These are phyloP conservation scores for Notechis scutatus DNA, from an alignment of 2,113 vertebrate species.

Conservation along the genomic window DNA sequence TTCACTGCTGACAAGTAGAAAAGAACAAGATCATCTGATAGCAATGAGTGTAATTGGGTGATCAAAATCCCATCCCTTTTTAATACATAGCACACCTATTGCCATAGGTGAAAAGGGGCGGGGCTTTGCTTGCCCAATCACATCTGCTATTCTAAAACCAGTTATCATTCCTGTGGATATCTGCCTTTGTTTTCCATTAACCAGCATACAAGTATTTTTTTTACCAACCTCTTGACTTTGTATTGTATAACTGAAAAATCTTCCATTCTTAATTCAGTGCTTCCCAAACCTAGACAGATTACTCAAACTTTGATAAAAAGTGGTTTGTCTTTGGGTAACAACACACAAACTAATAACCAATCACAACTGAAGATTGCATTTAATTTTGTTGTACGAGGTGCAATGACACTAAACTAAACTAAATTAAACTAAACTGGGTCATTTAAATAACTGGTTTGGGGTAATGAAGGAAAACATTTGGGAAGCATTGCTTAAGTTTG, in stretches of 20 bases:
- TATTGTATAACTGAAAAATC: slow-evolving; percentile 22
- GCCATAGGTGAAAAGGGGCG: background rate
- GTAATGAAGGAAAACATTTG: background rate
- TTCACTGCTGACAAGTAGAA: slow-evolving; percentile 27
- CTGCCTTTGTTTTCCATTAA: background rate
- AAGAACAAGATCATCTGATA: background rate
- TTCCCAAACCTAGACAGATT: background rate
- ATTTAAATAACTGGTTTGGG: background rate
- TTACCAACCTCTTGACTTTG: background rate
- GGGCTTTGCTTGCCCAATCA: background rate
- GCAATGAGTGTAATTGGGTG: background rate
- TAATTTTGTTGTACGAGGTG: no score
- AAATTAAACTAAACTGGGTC: no score
- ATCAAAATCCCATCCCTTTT: background rate
- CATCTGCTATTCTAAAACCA: background rate
- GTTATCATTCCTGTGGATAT: background rate
- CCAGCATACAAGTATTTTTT: background rate
- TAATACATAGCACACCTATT: background rate
- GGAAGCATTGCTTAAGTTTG: background rate
- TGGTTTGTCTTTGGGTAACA: background rate
- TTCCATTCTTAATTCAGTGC: background rate
- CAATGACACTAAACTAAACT: no score
- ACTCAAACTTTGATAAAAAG: background rate
- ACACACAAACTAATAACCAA: background rate
- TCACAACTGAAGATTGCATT: background rate